phyloP scores from a whole-genome alignment of 2,113 vertebrate genomes.

The Takifugu bimaculatus region DNA sequence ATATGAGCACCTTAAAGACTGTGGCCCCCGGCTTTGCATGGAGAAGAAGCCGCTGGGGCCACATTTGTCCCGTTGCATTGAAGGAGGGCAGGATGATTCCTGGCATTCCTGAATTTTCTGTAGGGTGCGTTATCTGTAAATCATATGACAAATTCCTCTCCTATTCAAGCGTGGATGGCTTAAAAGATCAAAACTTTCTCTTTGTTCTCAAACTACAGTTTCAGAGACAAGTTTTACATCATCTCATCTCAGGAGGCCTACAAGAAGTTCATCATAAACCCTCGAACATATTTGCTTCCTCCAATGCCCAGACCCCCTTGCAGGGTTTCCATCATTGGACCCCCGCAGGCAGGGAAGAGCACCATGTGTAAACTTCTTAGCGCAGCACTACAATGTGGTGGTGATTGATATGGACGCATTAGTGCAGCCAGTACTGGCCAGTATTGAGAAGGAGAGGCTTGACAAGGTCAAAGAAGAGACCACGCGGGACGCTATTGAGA shows the following conservation, averaged over 20 bases:
- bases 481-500: constrained; percentile 68
- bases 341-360: constrained; percentile 80
- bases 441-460: constrained; percentile 56
- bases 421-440: constrained; percentile 57
- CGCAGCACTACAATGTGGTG: constrained; percentile 75
- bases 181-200: background rate
- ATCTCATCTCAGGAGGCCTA: constrained; percentile 82
- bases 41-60: constrained; percentile 86
- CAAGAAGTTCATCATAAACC: constrained; percentile 80
- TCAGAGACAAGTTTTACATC: constrained; percentile 89
- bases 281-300: constrained; percentile 84
- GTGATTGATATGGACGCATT: constrained; percentile 79
- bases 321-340: constrained; percentile 83
- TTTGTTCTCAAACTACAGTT: constrained; percentile 68
- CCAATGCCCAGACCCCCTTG: constrained; percentile 87
- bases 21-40: constrained; percentile 82
- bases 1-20: constrained; percentile 67
- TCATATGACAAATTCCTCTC: background rate
- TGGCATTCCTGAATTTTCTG: constrained; percentile 78
- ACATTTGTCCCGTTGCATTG: constrained; percentile 84
- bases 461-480: constrained; percentile 67
- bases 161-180: background rate
- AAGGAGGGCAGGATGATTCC: constrained; percentile 78
- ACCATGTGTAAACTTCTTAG: constrained; percentile 80
- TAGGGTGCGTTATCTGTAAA: constrained; percentile 74